These are phyloP conservation scores for Mechanitis messenoides DNA, from an alignment of 2,888 invertebrate genomes.

Conservation along the genomic window DNA sequence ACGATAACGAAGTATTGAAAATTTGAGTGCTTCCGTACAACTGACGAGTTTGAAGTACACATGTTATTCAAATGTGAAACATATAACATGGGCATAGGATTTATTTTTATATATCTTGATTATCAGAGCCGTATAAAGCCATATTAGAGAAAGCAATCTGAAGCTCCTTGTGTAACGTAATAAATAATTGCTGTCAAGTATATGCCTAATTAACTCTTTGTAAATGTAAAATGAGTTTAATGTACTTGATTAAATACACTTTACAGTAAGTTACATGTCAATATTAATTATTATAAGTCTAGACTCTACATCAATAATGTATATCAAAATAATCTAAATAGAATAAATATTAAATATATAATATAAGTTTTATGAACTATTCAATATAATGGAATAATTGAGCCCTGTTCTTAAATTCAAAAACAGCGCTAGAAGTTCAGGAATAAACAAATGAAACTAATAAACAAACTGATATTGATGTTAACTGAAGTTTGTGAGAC, in stretches of 20 bases:
- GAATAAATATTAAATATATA: too few relatives aligned
- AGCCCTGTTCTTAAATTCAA: background rate
- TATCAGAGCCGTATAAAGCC: background rate
- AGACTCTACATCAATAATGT: too few relatives aligned
- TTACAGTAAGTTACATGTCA: too few relatives aligned
- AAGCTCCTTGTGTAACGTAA: slow-evolving; percentile 2
- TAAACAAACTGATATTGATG: slow-evolving; percentile 18
- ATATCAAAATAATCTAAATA: too few relatives aligned
- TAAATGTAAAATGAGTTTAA: background rate
- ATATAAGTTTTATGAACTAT: too few relatives aligned
- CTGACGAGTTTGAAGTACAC: background rate
- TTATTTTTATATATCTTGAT: background rate
- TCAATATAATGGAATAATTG: background rate
- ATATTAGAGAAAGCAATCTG: background rate
- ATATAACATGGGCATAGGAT: background rate
- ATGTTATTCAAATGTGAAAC: background rate
- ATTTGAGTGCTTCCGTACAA: background rate
- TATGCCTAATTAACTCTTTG: background rate
- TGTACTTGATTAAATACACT: too few relatives aligned
- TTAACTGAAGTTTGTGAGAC: background rate
- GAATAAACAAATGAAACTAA: slow-evolving; percentile 1
- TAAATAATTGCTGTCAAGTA: slow-evolving; percentile 4
- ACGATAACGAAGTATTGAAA: background rate
- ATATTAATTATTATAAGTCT: too few relatives aligned
- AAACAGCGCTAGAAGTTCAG: background rate